A percentile compares a stretch with the other conserved stretches of the same genome.
Conservation (phyloP, 2,113 vertebrate genomes). For the Perccottus glenii region DNA sequence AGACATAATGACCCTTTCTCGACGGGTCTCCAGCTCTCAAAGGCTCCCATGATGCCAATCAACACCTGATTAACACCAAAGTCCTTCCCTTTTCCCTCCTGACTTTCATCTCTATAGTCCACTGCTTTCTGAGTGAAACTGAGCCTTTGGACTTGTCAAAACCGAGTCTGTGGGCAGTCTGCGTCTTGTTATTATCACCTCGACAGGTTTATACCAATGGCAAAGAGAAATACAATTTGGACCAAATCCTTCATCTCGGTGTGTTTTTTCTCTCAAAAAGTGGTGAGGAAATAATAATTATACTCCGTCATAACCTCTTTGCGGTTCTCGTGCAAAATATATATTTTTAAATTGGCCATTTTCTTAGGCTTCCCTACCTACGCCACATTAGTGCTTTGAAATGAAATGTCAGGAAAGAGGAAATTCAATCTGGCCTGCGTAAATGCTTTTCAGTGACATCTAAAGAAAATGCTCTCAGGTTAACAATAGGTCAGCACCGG, state of each 20-base stretch:
- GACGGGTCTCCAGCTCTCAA: slow-evolving; percentile 39
- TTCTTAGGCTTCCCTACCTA: slow-evolving; percentile 30
- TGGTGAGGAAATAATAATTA: slow-evolving; percentile 36
- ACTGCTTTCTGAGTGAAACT: slow-evolving; percentile 51
- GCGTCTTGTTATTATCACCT: slow-evolving; percentile 63
- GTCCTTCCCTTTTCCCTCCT: slow-evolving; percentile 30
- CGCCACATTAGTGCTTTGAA: slow-evolving; percentile 48
- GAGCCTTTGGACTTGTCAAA: slow-evolving; percentile 64
- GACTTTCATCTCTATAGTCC: slow-evolving; percentile 64
- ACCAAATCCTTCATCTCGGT: neutral
- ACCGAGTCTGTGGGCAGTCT: slow-evolving; percentile 47
- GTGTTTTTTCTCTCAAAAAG: slow-evolving; percentile 19
- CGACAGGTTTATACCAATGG: slow-evolving; percentile 47
- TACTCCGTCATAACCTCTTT: slow-evolving; percentile 27
- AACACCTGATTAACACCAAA: slow-evolving; percentile 72
- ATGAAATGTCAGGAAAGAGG: slow-evolving; percentile 40
- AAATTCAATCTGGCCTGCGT: slow-evolving; percentile 54
- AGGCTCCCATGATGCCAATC: slow-evolving; percentile 64
- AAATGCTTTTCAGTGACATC: slow-evolving; percentile 44
- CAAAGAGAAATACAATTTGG: slow-evolving; percentile 48
- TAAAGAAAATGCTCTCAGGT: slow-evolving; percentile 49
- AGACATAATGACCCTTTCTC: slow-evolving; percentile 46
- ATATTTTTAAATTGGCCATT: slow-evolving; percentile 37
- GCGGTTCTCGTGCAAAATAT: slow-evolving; percentile 34
- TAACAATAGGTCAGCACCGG: slow-evolving; percentile 45